Percentiles rank a stretch among this genome's conserved stretches.
These are phyloP conservation scores for Chlamydotis undulata DNA, from an alignment of 2,113 vertebrate species.

Conservation along the genomic window DNA sequence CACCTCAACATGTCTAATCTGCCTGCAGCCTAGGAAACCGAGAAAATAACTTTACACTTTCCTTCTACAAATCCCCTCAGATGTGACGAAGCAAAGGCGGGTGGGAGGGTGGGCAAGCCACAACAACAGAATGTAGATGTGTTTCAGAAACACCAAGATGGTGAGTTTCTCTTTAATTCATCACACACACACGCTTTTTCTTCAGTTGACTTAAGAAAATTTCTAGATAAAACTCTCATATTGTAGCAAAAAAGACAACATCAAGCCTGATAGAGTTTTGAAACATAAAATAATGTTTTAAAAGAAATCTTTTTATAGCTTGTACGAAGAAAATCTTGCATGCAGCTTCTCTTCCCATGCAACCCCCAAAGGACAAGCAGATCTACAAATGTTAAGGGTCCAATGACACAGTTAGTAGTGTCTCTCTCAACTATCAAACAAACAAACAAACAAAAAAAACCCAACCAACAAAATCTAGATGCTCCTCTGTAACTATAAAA, in stretches of 20 bases:
- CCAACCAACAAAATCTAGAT: neutral
- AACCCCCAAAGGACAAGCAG: neutral
- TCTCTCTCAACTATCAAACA: neutral
- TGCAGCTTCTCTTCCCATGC: neutral
- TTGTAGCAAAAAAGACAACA: neutral
- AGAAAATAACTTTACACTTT: constrained; percentile 41
- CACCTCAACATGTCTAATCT: constrained; percentile 42
- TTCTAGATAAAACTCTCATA: neutral
- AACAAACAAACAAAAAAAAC: too few species aligned
- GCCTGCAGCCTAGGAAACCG: constrained; percentile 41
- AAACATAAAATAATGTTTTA: neutral
- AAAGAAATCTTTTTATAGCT: neutral
- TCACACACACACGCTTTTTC: neutral
- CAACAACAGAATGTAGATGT: neutral
- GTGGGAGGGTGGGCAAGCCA: neutral
- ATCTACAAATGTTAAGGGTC: neutral
- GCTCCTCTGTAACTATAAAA: neutral
- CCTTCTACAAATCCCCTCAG: neutral
- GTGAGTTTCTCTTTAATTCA: neutral
- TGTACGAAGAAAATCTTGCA: neutral
- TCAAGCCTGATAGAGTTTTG: neutral
- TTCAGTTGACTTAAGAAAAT: neutral
- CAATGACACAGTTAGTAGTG: neutral
- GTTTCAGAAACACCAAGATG: neutral
- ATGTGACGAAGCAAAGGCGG: constrained; percentile 20